A percentile compares a stretch with the other conserved stretches of the same genome.
These are phyloP conservation scores for Tipula confusa DNA, from an alignment of 2,888 invertebrate species.

Conservation along the genomic window DNA sequence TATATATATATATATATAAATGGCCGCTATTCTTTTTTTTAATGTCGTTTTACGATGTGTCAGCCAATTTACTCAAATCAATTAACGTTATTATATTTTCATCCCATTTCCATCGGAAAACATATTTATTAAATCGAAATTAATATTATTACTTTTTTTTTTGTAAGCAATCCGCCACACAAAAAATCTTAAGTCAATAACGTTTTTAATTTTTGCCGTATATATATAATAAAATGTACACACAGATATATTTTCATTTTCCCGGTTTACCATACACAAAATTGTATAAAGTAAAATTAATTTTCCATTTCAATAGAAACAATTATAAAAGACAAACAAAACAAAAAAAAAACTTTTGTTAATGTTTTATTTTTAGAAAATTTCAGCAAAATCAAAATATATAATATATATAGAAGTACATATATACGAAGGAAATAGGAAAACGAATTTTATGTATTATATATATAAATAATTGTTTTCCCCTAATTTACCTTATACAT, in stretches of 20 bases:
- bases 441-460: too few species aligned
- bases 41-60: too few species aligned
- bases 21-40: too few species aligned
- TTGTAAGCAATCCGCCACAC: neutral
- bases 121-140: neutral
- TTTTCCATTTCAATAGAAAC: constrained; percentile 25
- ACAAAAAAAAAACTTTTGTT: neutral
- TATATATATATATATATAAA: too few species aligned
- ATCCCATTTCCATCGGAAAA: neutral
- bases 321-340: constrained; percentile 15
- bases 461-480: constrained; percentile 5
- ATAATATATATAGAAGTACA: neutral
- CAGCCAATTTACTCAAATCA: neutral
- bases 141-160: too few species aligned
- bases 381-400: neutral
- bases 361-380: neutral
- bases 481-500: constrained; percentile 4
- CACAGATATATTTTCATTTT: neutral
- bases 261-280: neutral
- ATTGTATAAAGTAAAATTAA: constrained; percentile 10
- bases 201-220: neutral
- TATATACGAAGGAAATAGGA: neutral
- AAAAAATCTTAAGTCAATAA: neutral
- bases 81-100: neutral
- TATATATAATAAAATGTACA: neutral